Evolutionary conservation across 2,113 vertebrate species (phyloP).

Genomic region (Sapayoa aenigma): DNA sequence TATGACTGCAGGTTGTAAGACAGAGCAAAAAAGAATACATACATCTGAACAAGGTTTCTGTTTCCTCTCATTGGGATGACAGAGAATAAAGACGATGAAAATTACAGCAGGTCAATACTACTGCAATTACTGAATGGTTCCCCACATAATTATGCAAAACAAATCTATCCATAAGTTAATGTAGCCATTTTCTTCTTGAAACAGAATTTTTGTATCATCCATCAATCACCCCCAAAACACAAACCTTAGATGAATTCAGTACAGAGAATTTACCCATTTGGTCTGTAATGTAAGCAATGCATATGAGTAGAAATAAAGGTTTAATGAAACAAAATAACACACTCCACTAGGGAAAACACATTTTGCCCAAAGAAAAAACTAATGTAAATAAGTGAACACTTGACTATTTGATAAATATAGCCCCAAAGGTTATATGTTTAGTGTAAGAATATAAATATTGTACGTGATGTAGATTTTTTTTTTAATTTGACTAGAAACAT

Average conservation of each 20-base stretch:
- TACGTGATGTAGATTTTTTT: conserved; percentile 10
- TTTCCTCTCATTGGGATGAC: conserved; percentile 27
- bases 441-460: conserved; percentile 27
- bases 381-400: conserved; percentile 49
- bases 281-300: not conserved
- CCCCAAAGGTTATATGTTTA: conserved; percentile 40
- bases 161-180: conserved; percentile 53
- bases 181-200: conserved; percentile 47
- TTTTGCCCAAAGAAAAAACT: conserved; percentile 33
- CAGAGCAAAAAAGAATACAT: not conserved
- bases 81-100: conserved; percentile 41
- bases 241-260: conserved; percentile 19
- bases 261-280: conserved; percentile 10
- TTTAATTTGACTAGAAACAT: conserved; percentile 38
- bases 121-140: conserved; percentile 46
- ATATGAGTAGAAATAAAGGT: conserved; percentile 31
- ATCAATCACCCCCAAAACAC: conserved; percentile 32
- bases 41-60: not conserved
- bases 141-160: conserved; percentile 52
- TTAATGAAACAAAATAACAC: conserved; percentile 56
- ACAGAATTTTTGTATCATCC: conserved; percentile 38
- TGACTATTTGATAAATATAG: conserved; percentile 52
- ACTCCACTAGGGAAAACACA: conserved; percentile 50
- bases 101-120: conserved; percentile 48
- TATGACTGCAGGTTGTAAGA: not conserved